Conservation (phyloP, 2,888 invertebrate species). For the Bombylius major region DNA sequence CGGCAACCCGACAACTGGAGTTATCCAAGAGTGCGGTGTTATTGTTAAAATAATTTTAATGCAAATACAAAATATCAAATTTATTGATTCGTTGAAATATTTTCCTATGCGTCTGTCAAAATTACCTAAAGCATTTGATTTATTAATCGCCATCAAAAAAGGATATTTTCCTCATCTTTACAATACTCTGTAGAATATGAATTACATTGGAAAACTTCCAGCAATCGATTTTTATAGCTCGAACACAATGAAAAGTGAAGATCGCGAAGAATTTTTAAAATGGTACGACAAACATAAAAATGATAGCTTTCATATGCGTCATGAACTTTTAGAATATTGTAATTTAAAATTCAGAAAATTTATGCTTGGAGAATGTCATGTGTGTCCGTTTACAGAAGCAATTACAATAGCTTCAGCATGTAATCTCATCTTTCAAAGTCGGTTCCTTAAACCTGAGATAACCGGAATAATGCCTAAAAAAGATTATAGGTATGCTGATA, state of each 20-base stretch:
- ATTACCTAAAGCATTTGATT: conserved; percentile 14
- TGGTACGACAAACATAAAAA: conserved; percentile 1
- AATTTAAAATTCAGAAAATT: conserved; percentile 5
- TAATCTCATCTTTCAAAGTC: background rate
- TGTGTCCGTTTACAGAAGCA: background rate
- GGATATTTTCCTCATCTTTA: conserved; percentile 18
- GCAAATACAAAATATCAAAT: background rate
- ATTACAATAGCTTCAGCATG: background rate
- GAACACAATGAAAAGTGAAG: background rate
- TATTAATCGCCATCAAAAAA: conserved; percentile 12
- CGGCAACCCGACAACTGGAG: too few species aligned
- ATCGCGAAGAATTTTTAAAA: background rate
- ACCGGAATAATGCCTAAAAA: background rate
- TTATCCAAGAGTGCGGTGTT: too few species aligned
- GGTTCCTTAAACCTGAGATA: background rate
- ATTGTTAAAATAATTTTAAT: too few species aligned
- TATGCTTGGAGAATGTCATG: background rate
- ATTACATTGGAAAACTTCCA: conserved; percentile 5
- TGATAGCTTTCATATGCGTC: background rate
- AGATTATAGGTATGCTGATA: background rate
- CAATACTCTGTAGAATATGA: conserved; percentile 3
- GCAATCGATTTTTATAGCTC: background rate
- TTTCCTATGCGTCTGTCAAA: conserved; percentile 15
- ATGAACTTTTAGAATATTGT: conserved; percentile 2
- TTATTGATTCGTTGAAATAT: conserved; percentile 11